A percentile compares a stretch with the other conserved stretches of the same genome.
These are phyloP conservation scores for Micromesistius poutassou DNA, from an alignment of 2,797 vertebrate genomes.

Conservation along the genomic window DNA sequence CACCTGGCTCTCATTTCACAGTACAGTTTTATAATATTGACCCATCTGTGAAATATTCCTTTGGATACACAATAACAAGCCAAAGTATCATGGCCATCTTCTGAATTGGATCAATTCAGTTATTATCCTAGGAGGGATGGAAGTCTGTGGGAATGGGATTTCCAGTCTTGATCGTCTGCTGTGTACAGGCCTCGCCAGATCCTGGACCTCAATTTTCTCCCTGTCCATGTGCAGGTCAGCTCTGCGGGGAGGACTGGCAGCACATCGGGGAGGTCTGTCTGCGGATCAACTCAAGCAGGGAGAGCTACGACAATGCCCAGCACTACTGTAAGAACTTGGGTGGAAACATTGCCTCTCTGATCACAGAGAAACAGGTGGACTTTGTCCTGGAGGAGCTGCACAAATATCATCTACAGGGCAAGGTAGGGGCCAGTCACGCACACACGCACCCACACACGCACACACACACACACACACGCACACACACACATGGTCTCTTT, in stretches of 20 bases:
- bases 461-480: background rate
- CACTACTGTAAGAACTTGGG: conserved; percentile 94
- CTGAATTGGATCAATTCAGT: background rate
- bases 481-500: background rate
- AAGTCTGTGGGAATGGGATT: background rate
- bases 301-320: conserved; percentile 92
- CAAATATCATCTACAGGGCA: conserved; percentile 84
- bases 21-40: too few relatives aligned
- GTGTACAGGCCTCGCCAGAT: background rate
- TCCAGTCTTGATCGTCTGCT: background rate
- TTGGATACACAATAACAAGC: background rate
- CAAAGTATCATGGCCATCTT: background rate
- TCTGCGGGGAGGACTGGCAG: conserved; percentile 88
- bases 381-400: conserved; percentile 92
- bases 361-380: conserved; percentile 87
- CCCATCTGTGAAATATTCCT: too few relatives aligned
- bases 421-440: conserved; percentile 53
- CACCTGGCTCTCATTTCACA: background rate
- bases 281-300: conserved; percentile 87
- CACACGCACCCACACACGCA: conserved; percentile 4
- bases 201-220: background rate
- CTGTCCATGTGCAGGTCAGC: conserved; percentile 73
- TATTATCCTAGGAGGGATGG: background rate
- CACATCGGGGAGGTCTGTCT: conserved; percentile 87
- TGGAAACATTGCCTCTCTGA: conserved; percentile 90